A percentile compares a stretch with the other conserved stretches of the same genome.
Evolutionary conservation across 2,113 vertebrate genomes (phyloP).

Genomic region (Myiopsitta monachus): DNA sequence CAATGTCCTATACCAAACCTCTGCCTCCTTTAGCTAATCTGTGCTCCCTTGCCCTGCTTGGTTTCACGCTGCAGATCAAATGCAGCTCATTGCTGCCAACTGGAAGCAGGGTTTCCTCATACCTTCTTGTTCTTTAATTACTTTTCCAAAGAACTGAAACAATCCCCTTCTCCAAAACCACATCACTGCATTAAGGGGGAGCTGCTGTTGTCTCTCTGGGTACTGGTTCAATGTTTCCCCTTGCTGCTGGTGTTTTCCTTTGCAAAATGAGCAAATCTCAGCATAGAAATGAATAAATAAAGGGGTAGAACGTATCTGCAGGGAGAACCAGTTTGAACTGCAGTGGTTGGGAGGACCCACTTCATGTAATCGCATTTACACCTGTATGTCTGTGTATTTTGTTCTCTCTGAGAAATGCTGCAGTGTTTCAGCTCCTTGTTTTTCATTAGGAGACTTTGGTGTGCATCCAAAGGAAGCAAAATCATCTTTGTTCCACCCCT

Average conservation of each 20-base stretch:
- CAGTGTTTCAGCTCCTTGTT: accelerated
- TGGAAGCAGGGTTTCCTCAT: neutral
- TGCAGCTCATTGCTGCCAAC: neutral
- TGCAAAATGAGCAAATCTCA: neutral
- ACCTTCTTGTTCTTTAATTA: neutral
- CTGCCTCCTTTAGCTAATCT: neutral
- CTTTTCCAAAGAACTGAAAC: neutral
- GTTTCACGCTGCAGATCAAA: neutral
- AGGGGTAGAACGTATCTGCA: neutral
- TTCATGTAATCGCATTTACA: neutral
- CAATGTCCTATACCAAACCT: neutral
- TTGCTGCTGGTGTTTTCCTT: neutral
- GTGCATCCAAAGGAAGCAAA: neutral
- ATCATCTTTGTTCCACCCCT: neutral
- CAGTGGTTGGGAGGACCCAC: too few relatives aligned
- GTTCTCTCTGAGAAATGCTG: neutral
- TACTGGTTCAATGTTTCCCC: neutral
- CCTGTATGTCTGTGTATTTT: neutral
- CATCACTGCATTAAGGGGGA: neutral
- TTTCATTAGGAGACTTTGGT: neutral
- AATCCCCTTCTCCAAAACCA: neutral
- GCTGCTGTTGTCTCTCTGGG: neutral
- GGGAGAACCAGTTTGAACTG: neutral
- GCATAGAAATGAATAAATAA: neutral
- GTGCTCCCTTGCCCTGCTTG: neutral